These are phyloP conservation scores for Vanacampus margaritifer DNA, from an alignment of 2,113 vertebrate genomes.

Conservation along the genomic window DNA sequence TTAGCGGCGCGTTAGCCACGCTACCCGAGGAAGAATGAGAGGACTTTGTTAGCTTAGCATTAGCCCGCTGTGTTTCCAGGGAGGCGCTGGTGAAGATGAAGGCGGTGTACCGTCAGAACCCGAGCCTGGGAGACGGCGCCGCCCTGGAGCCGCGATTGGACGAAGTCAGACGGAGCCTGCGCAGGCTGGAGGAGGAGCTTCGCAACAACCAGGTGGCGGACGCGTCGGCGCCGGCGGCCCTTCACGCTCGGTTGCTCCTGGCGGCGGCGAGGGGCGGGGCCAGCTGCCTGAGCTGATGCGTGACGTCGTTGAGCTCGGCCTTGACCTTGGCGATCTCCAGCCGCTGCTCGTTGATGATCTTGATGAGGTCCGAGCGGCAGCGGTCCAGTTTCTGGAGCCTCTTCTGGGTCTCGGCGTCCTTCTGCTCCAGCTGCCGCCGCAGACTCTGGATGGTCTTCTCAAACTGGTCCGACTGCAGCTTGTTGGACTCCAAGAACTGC, in stretches of 20 bases:
- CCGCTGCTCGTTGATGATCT: constrained; percentile 9
- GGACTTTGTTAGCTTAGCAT: not conserved
- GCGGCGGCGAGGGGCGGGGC: not conserved
- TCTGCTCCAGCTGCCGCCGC: constrained; percentile 9
- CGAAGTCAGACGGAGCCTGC: constrained; percentile 84
- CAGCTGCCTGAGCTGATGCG: constrained; percentile 2
- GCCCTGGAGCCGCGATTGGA: constrained; percentile 86
- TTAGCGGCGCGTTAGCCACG: not conserved
- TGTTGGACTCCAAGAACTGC: constrained; percentile 11
- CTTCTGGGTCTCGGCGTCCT: constrained; percentile 1
- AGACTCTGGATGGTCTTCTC: constrained; percentile 6
- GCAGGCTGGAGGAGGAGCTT: constrained; percentile 82
- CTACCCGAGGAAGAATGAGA: no score
- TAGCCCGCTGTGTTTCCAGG: constrained; percentile 60
- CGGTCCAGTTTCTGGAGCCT: constrained; percentile 5
- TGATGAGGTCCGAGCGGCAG: constrained; percentile 5
- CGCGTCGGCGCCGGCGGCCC: no score
- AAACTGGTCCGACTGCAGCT: constrained; percentile 7
- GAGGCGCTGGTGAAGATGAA: constrained; percentile 94
- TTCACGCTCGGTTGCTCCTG: not conserved
- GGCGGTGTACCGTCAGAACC: constrained; percentile 90
- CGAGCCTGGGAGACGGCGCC: constrained; percentile 87
- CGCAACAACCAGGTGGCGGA: constrained; percentile 79
- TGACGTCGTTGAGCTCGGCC: constrained; percentile 7
- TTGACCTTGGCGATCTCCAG: constrained; percentile 2